Conservation (phyloP, 2,113 vertebrate genomes). For the Neoarius graeffei region DNA sequence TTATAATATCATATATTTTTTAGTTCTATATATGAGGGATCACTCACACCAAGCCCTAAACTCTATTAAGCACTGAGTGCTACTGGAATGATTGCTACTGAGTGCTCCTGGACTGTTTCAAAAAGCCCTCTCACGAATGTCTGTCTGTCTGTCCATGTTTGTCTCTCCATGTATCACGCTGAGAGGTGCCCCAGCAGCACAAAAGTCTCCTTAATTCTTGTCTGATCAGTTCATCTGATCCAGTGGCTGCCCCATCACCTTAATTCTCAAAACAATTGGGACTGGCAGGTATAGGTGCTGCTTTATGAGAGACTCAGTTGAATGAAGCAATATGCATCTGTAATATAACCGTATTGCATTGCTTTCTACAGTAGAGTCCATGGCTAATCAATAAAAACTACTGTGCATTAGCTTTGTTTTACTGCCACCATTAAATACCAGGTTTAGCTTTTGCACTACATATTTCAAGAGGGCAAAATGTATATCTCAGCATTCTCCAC, state of each 20-base stretch:
- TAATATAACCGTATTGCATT: constrained; percentile 16
- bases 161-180: constrained; percentile 58
- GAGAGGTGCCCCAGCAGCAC: constrained; percentile 60
- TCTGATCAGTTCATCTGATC: constrained; percentile 43
- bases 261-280: constrained; percentile 38
- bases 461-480: constrained; percentile 46
- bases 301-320: constrained; percentile 1
- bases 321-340: constrained; percentile 31
- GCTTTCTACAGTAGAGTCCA: constrained; percentile 20
- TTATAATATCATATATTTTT: neutral
- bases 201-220: constrained; percentile 56
- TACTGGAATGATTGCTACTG: neutral
- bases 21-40: neutral
- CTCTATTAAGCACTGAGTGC: neutral
- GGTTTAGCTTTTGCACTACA: constrained; percentile 60
- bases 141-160: constrained; percentile 56
- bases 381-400: constrained; percentile 64
- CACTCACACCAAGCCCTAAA: neutral
- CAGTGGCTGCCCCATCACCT: constrained; percentile 40
- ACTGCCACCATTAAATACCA: constrained; percentile 64
- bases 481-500: constrained; percentile 29
- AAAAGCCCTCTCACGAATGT: constrained; percentile 62
- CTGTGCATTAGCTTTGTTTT: constrained; percentile 58
- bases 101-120: neutral
- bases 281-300: constrained; percentile 42